A percentile compares a stretch with the other conserved stretches of the same genome.
phyloP scores from a whole-genome alignment of 2,113 vertebrate species.

The Arothron firmamentum region DNA sequence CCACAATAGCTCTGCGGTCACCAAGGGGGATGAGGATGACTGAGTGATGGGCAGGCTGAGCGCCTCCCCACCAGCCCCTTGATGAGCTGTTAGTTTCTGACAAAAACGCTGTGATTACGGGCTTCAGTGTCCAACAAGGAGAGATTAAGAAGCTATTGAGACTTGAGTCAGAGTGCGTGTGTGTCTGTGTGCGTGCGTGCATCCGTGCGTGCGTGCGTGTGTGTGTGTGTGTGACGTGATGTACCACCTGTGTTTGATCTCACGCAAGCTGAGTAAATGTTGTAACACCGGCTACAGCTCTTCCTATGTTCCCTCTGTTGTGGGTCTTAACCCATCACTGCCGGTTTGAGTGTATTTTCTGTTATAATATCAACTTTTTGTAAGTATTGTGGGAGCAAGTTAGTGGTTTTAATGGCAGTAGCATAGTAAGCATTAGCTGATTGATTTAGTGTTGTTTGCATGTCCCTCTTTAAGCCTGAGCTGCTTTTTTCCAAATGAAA shows the following conservation, averaged over 20 bases:
- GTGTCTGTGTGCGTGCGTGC: neutral
- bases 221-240: neutral
- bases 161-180: neutral
- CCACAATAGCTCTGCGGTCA: slow-evolving; percentile 33
- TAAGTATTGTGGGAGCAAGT: too few species aligned
- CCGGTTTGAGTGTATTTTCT: neutral
- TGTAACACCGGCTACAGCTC: neutral
- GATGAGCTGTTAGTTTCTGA: slow-evolving; percentile 54
- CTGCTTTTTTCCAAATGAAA: too few species aligned
- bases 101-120: slow-evolving; percentile 61
- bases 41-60: slow-evolving; percentile 54
- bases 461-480: too few species aligned
- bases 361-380: too few species aligned
- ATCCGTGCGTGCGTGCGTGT: neutral
- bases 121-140: slow-evolving; percentile 32
- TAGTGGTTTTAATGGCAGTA: too few species aligned
- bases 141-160: slow-evolving; percentile 26
- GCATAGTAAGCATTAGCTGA: too few species aligned
- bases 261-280: slow-evolving; percentile 25
- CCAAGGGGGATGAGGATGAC: slow-evolving; percentile 18
- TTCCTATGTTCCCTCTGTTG: neutral
- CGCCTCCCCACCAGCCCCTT: slow-evolving; percentile 30
- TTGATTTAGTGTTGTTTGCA: too few species aligned
- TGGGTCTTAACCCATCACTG: neutral
- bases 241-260: neutral